Evolutionary conservation across 2,113 vertebrate genomes (phyloP).

Genomic region (Alethe castanea): DNA sequence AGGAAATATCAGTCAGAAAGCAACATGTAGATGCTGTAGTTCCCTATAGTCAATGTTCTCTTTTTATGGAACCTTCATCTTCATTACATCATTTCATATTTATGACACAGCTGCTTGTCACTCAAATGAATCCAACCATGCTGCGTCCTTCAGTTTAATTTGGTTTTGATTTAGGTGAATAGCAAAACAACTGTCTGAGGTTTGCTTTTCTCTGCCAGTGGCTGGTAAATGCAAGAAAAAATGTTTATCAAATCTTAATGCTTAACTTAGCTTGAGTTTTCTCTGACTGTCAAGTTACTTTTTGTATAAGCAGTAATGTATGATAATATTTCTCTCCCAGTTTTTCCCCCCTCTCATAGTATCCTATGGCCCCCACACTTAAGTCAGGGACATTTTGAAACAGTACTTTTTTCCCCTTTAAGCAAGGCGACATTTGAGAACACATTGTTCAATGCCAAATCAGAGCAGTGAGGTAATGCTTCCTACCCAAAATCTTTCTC

Average conservation of each 20-base stretch:
- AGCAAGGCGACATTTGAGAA: neutral
- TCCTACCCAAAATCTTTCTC: neutral
- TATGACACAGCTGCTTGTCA: neutral
- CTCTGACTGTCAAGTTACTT: neutral
- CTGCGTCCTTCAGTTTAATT: neutral
- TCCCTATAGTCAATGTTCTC: neutral
- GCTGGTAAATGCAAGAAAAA: neutral
- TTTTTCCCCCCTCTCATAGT: neutral
- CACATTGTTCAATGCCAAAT: neutral
- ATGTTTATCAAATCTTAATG: neutral
- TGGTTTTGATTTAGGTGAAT: neutral
- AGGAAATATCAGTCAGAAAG: neutral
- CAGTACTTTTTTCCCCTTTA: neutral
- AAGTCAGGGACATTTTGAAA: conserved; percentile 20
- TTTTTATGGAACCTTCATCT: neutral
- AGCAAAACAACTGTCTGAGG: neutral
- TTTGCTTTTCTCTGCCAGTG: neutral
- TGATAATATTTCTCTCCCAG: neutral
- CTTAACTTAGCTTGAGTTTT: neutral
- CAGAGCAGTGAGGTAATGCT: neutral
- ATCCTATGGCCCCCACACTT: neutral
- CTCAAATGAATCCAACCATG: neutral
- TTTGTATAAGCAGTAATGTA: neutral
- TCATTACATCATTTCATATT: neutral
- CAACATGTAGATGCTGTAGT: neutral